Evolutionary conservation across 2,113 vertebrate species (phyloP), one percentile per base, ranked within the genome.

Genomic region (Oncorhynchus keta): DNA sequence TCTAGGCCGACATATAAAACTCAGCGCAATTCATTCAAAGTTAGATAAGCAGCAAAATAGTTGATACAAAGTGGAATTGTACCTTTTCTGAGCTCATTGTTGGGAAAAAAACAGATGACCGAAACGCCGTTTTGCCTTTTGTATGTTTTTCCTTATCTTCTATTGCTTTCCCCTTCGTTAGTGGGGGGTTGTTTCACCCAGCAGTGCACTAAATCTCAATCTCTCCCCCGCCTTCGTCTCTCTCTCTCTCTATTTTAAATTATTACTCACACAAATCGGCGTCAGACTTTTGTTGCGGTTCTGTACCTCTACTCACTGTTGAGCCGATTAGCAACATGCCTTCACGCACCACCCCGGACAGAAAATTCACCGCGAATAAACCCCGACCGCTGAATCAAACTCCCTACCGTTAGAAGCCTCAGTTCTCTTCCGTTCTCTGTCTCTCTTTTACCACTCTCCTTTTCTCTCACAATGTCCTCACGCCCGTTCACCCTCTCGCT

Each of bases 101-200:
- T 48, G 82, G 28, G 28, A 28, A 35, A 35, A 32, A 32, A 78
- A 51, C 26, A 64, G 72, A 79, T 74, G 57, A 85, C 73, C 78
- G 86, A 78, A 48, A 81, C 78, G 91, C 85, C 87, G 82, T 20
- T 20, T 67, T 14, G 72, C 83, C 87, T 86, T 88, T 81, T 85
- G 69, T 76, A 74, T n/a, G n/a, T 48, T 81, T 80, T 78, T 83
- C 84, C 85, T 72, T 88, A 84, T 91, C 85, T 86, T 80, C 82
- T 77, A 70, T 85, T 79, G 85, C 88, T 84, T 90, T 90, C 88
- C 55, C n/a, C 89, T 85, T 81, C 75, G 82, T 89, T 89, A 79
- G 90, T 93, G 92, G 92, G 91, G 91, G 92, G 90, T 91, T 90
- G 88, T 87, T 13, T 88, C 89, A 90, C 89, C 86, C 85, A 80